A percentile compares a stretch with the other conserved stretches of the same genome.
Evolutionary conservation across 2,888 invertebrate species (phyloP).

Genomic region (Neoascia interrupta): DNA sequence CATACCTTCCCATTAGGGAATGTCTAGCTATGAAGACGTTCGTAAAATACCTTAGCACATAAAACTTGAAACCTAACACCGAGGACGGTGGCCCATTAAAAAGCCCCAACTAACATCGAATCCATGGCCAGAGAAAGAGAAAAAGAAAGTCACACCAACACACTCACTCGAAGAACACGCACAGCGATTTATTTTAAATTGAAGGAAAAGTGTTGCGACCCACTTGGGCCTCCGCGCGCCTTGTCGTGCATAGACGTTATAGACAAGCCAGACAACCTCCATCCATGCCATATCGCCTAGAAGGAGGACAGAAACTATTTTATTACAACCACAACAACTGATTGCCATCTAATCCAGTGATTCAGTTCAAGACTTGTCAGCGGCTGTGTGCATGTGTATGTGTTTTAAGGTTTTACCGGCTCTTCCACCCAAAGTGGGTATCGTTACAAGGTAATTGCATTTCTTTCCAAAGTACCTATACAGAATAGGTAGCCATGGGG

Average conservation of each 20-base stretch:
- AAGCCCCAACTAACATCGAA: slow-evolving; percentile 2
- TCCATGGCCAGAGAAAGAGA: slow-evolving; percentile 21
- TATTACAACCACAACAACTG: slow-evolving; percentile 3
- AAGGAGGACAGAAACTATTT: background rate
- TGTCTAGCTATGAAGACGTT: slow-evolving; percentile 4
- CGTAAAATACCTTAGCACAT: slow-evolving; percentile 31
- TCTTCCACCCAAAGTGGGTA: slow-evolving; percentile 4
- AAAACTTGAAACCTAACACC: slow-evolving; percentile 19
- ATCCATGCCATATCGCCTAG: background rate
- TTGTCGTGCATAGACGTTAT: no score
- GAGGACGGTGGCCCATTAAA: slow-evolving; percentile 3
- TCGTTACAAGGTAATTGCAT: background rate
- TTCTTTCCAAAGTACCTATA: no score
- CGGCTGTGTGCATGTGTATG: background rate
- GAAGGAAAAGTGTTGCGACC: slow-evolving; percentile 49
- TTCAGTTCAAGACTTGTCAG: slow-evolving; percentile 33
- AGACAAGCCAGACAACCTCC: slow-evolving; percentile 45
- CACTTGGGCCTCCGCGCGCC: slow-evolving; percentile 40
- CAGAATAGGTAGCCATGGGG: no score
- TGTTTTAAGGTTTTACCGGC: slow-evolving; percentile 8
- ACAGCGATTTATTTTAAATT: slow-evolving; percentile 26
- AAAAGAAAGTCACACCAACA: slow-evolving; percentile 51
- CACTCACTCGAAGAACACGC: background rate
- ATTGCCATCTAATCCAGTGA: slow-evolving; percentile 37
- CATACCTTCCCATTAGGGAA: background rate